Evolutionary conservation across 2,888 invertebrate species (phyloP).

Genomic region (Dynastes tityus): DNA sequence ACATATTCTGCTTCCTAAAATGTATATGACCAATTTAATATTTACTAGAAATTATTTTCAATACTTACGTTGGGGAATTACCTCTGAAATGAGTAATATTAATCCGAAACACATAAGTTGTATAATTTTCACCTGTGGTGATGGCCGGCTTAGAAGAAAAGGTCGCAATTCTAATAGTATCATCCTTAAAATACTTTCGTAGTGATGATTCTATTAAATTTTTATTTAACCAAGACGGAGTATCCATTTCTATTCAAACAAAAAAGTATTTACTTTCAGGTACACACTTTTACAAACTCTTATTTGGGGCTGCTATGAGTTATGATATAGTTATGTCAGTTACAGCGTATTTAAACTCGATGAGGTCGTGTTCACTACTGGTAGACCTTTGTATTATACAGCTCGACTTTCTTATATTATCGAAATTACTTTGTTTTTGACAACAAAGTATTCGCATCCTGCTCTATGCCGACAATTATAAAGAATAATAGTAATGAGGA

Average conservation of each 20-base stretch:
- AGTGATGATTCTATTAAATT: slow-evolving; percentile 61
- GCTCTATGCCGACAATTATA: background rate
- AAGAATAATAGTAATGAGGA: background rate
- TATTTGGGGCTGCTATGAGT: background rate
- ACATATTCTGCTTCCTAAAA: slow-evolving; percentile 57
- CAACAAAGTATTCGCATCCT: slow-evolving; percentile 4
- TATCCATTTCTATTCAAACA: slow-evolving; percentile 55
- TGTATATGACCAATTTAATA: background rate
- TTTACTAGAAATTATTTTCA: background rate
- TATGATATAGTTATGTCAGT: background rate
- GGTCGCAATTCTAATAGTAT: slow-evolving; percentile 58
- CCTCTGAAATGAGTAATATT: slow-evolving; percentile 56
- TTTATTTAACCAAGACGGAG: slow-evolving; percentile 62
- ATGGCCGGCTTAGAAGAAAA: slow-evolving; percentile 61
- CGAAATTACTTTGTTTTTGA: slow-evolving; percentile 7
- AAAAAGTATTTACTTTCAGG: background rate
- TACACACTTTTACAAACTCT: background rate
- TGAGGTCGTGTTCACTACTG: background rate
- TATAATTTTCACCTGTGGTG: slow-evolving; percentile 64
- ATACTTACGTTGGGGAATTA: slow-evolving; percentile 32
- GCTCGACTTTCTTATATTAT: slow-evolving; percentile 6
- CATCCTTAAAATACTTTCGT: slow-evolving; percentile 57
- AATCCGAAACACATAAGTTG: slow-evolving; percentile 63
- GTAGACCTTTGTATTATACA: background rate
- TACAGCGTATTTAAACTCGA: background rate